These are phyloP conservation scores for Pelecanus crispus DNA, from an alignment of 2,113 vertebrate genomes.

Conservation along the genomic window DNA sequence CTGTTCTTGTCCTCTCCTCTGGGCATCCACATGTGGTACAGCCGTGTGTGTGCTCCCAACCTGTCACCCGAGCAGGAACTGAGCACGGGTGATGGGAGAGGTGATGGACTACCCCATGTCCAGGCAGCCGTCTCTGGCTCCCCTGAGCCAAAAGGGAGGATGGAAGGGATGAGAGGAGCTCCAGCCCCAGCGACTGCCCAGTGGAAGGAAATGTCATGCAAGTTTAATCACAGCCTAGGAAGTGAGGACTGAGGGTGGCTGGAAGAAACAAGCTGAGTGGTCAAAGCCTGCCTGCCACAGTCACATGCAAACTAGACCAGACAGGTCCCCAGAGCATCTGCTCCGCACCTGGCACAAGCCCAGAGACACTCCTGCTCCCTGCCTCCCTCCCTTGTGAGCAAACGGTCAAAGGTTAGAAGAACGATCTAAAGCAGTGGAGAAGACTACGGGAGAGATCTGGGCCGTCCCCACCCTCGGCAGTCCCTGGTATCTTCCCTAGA, in stretches of 20 bases:
- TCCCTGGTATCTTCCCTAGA: not conserved
- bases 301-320: not conserved
- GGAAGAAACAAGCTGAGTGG: not conserved
- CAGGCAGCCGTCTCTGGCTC: not conserved
- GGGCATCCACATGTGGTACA: not conserved
- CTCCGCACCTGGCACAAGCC: not conserved
- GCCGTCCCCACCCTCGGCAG: not conserved
- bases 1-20: not conserved
- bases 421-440: rapidly evolving
- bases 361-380: not conserved
- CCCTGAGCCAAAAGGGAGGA: not conserved
- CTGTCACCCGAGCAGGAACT: not conserved
- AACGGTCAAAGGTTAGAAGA: not conserved
- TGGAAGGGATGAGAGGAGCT: not conserved
- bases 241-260: not conserved
- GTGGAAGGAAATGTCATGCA: rapidly evolving
- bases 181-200: not conserved
- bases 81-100: not conserved
- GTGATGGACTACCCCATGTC: not conserved
- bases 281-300: not conserved
- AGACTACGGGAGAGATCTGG: rapidly evolving
- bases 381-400: not conserved
- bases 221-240: not conserved
- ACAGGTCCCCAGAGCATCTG: slow-evolving; percentile 23
- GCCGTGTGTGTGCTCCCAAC: rapidly evolving